Conservation (phyloP, 2,113 vertebrate species). For the Machaerirhynchus nigripectus region DNA sequence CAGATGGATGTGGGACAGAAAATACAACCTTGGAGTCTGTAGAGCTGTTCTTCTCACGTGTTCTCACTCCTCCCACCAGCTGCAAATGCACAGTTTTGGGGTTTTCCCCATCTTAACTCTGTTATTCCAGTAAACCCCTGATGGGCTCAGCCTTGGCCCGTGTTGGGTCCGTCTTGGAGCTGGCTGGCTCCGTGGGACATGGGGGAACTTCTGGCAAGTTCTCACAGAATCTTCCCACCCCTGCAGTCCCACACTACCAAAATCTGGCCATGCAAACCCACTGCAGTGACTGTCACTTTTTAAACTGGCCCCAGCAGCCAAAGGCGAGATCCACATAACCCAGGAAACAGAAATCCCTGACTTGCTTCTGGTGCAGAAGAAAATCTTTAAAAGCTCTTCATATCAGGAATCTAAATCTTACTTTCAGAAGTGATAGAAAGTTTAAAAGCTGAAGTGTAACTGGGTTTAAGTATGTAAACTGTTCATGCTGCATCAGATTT, state of each 20-base stretch:
- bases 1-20: not conserved
- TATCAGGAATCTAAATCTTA: not conserved
- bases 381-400: not conserved
- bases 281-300: not conserved
- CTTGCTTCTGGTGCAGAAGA: not conserved
- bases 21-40: not conserved
- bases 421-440: not conserved
- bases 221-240: not conserved
- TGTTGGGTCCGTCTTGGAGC: accelerated
- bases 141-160: not conserved
- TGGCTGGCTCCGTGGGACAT: accelerated
- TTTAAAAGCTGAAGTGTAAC: not conserved
- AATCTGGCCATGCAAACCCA: not conserved
- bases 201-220: not conserved
- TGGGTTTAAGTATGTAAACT: not conserved
- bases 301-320: not conserved
- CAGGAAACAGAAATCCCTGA: not conserved
- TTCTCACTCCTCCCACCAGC: not conserved
- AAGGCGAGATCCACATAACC: not conserved
- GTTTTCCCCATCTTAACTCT: not conserved
- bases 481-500: not conserved
- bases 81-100: not conserved
- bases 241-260: not conserved
- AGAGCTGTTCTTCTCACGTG: not conserved
- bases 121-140: not conserved